phyloP scores from a whole-genome alignment of 2,113 vertebrate species.

The Chloroceryle aenea region DNA sequence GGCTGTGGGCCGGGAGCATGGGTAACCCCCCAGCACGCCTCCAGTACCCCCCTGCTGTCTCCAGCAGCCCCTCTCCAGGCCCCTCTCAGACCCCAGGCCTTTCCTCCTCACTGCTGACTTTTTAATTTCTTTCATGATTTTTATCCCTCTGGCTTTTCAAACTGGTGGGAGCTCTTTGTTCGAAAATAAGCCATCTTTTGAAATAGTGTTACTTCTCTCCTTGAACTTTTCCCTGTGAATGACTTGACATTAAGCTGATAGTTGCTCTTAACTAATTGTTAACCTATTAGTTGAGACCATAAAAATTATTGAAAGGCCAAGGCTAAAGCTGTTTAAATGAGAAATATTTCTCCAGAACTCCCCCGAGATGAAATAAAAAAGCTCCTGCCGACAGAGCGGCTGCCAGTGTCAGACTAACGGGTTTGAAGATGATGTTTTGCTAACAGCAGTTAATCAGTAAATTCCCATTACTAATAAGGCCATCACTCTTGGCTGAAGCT shows the following conservation, averaged over 20 bases:
- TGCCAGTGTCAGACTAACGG: conserved; percentile 64
- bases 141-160: conserved; percentile 2
- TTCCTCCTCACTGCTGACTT: neutral
- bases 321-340: conserved; percentile 69
- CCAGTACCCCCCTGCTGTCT: neutral
- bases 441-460: conserved; percentile 78
- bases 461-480: conserved; percentile 79
- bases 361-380: conserved; percentile 49
- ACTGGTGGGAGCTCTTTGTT: conserved; percentile 30
- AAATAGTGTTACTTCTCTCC: conserved; percentile 70
- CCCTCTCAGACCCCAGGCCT: neutral
- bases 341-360: conserved; percentile 66
- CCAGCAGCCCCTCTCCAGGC: neutral
- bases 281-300: conserved; percentile 72
- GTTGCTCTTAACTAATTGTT: conserved; percentile 73
- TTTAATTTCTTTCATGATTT: conserved; percentile 13
- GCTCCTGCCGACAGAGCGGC: conserved; percentile 29
- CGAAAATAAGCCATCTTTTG: conserved; percentile 37
- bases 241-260: conserved; percentile 62
- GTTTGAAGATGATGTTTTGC: conserved; percentile 74
- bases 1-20: neutral
- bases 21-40: rapidly evolving
- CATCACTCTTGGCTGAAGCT: conserved; percentile 73
- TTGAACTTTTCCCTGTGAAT: conserved; percentile 69
- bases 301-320: conserved; percentile 72